These are phyloP conservation scores for Heterodera filipjevi DNA, from an alignment of 2,888 invertebrate species.

Conservation along the genomic window DNA sequence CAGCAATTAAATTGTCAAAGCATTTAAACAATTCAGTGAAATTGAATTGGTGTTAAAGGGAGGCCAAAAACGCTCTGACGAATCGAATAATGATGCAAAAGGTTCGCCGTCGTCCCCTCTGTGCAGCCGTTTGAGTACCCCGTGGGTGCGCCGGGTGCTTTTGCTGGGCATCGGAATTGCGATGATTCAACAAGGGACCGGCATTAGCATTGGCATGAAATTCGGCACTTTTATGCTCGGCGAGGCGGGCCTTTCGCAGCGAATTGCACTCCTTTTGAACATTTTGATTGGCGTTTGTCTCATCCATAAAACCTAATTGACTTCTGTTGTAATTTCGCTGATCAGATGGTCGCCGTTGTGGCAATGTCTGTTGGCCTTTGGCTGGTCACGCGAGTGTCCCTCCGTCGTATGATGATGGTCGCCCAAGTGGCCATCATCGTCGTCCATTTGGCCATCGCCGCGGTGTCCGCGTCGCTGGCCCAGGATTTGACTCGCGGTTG, in stretches of 20 bases:
- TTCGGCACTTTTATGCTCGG: conserved; percentile 21
- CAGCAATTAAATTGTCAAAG: too few species aligned
- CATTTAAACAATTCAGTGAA: not conserved
- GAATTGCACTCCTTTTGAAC: conserved; percentile 14
- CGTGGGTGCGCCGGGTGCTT: conserved; percentile 11
- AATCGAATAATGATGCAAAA: not conserved
- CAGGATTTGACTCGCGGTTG: conserved; percentile 8
- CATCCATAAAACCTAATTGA: too few species aligned
- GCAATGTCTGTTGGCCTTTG: conserved; percentile 19
- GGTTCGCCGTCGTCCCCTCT: not conserved
- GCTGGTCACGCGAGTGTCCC: conserved; percentile 8
- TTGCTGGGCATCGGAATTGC: conserved; percentile 21
- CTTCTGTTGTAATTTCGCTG: too few species aligned
- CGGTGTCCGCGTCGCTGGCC: conserved; percentile 2
- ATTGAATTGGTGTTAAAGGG: not conserved
- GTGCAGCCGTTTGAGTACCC: not conserved
- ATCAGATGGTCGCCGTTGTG: conserved; percentile 14
- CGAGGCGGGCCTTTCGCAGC: conserved; percentile 16
- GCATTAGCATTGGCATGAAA: conserved; percentile 18
- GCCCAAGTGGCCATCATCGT: conserved; percentile 8
- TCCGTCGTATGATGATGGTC: conserved; percentile 1
- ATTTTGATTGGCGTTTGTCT: conserved; percentile 19
- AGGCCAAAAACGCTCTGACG: not conserved
- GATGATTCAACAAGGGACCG: conserved; percentile 17
- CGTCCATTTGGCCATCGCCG: conserved; percentile 16